These are phyloP conservation scores for Syrista parreyssii DNA, from an alignment of 2,888 invertebrate species.

Conservation along the genomic window DNA sequence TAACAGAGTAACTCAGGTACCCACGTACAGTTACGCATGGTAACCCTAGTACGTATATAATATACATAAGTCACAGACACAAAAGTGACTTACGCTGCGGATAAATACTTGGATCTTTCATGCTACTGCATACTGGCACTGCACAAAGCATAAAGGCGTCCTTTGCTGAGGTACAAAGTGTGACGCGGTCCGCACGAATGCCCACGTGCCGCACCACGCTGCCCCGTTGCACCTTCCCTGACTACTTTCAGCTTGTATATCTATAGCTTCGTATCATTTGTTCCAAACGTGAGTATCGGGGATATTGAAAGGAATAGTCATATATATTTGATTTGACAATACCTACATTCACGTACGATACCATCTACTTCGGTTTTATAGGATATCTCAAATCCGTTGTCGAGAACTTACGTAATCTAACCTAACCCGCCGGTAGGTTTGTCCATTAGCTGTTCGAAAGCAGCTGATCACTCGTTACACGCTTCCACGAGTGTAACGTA, in stretches of 20 bases:
- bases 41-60: background rate
- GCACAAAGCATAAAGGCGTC: slow-evolving; percentile 2
- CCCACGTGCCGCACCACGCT: background rate
- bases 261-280: background rate
- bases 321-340: background rate
- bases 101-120: slow-evolving; percentile 5
- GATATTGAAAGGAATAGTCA: background rate
- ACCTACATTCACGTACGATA: background rate
- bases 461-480: background rate
- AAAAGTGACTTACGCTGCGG: background rate
- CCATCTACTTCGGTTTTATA: background rate
- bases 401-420: background rate
- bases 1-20: background rate
- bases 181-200: slow-evolving; percentile 7
- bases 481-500: background rate
- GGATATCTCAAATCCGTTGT: background rate
- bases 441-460: background rate
- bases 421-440: background rate
- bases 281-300: background rate
- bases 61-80: background rate
- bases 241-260: background rate
- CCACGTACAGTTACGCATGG: background rate
- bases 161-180: background rate
- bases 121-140: background rate
- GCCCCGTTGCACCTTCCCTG: background rate